These are phyloP conservation scores for Chrysotoxum bicinctum DNA, from an alignment of 2,888 invertebrate species.

Conservation along the genomic window DNA sequence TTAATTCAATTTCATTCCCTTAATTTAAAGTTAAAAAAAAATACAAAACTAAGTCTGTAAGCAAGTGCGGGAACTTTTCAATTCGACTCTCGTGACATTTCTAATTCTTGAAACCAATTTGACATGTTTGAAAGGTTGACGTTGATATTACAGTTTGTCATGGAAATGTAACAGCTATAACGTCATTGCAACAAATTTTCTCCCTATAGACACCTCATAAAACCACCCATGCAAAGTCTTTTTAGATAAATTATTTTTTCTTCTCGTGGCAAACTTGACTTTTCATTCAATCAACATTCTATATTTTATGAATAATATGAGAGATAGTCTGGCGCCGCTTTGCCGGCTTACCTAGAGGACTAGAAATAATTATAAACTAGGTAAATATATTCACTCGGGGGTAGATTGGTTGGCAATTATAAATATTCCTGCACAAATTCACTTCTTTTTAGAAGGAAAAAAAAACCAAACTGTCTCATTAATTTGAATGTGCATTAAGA, in stretches of 20 bases:
- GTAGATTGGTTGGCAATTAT: constrained; percentile 30
- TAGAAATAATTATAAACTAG: constrained; percentile 33
- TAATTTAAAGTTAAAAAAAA: not conserved
- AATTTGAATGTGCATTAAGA: constrained; percentile 40
- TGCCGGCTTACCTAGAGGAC: constrained; percentile 8
- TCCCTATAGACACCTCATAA: not conserved
- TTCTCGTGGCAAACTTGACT: not conserved
- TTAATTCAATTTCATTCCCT: not conserved
- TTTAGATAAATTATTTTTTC: not conserved
- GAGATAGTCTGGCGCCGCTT: constrained; percentile 45
- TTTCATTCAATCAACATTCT: constrained; percentile 40
- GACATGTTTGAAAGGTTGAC: not conserved
- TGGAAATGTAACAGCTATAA: not conserved
- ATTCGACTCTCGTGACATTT: not conserved
- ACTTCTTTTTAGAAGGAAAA: constrained; percentile 18
- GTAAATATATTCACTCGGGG: not conserved
- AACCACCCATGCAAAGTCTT: constrained; percentile 10
- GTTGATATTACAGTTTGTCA: not conserved
- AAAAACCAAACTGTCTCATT: constrained; percentile 33
- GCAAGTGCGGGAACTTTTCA: not conserved
- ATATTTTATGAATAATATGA: constrained; percentile 19
- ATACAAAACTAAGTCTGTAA: not conserved
- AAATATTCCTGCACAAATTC: constrained; percentile 41
- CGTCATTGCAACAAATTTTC: not conserved
- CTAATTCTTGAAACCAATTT: not conserved